Conservation (phyloP, 2,888 invertebrate species). For the Heliconius erato region DNA sequence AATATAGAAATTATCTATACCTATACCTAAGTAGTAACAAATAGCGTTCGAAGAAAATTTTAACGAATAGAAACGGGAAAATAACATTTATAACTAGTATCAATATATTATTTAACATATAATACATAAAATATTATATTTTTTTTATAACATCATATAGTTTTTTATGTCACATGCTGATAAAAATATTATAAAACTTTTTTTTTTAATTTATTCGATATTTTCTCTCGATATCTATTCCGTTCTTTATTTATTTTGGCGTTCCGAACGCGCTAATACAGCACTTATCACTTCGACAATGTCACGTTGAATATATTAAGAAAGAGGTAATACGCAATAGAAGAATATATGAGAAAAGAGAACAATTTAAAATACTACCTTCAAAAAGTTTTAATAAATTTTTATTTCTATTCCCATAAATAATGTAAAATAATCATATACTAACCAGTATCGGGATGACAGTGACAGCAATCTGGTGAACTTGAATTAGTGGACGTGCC, state of each 20-base stretch:
- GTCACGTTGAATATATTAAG: not conserved
- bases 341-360: not conserved
- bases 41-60: too few relatives aligned
- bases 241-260: not conserved
- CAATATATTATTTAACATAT: too few relatives aligned
- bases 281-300: too few relatives aligned
- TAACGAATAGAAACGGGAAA: too few relatives aligned
- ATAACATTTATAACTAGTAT: too few relatives aligned
- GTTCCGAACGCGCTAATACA: not conserved
- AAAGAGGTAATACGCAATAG: not conserved
- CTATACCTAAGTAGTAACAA: too few relatives aligned
- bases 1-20: too few relatives aligned
- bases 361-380: not conserved
- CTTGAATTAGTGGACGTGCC: conserved; percentile 61
- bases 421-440: not conserved
- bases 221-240: not conserved
- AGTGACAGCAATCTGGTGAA: conserved; percentile 88
- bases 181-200: too few relatives aligned
- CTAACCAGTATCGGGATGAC: conserved; percentile 89
- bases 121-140: too few relatives aligned
- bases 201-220: too few relatives aligned
- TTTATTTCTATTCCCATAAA: not conserved
- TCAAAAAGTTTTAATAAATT: not conserved
- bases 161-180: too few relatives aligned
- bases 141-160: too few relatives aligned